Evolutionary conservation across 2,888 invertebrate species (phyloP).

Genomic region (Theodoxus fluviatilis): DNA sequence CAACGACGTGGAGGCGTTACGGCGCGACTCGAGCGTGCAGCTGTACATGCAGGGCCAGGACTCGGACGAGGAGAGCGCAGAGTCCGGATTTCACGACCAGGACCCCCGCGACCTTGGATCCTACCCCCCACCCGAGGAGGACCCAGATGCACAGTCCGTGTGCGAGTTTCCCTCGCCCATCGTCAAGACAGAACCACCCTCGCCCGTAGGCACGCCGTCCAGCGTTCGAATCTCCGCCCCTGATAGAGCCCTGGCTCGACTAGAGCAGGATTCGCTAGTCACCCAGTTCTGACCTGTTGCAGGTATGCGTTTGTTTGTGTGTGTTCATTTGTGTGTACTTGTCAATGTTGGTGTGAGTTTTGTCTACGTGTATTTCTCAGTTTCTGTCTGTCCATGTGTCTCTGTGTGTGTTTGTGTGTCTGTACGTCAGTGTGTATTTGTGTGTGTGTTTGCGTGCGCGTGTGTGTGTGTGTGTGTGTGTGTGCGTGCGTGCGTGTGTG

Average conservation of each 20-base stretch:
- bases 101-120: constrained; percentile 34
- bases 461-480: background rate
- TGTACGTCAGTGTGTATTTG: background rate
- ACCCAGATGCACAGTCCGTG: constrained; percentile 21
- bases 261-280: too few relatives aligned
- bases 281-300: too few relatives aligned
- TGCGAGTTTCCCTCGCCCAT: constrained; percentile 19
- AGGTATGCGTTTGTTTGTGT: too few relatives aligned
- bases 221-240: background rate
- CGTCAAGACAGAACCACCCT: background rate
- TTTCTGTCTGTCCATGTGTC: background rate
- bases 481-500: background rate
- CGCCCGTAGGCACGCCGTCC: constrained; percentile 8
- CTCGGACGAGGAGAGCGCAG: constrained; percentile 59
- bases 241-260: too few relatives aligned
- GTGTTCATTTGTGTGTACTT: too few relatives aligned
- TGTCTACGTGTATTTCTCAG: background rate
- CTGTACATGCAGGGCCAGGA: constrained; percentile 47
- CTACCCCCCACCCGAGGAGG: constrained; percentile 1
- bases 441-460: too few relatives aligned
- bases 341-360: too few relatives aligned
- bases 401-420: background rate
- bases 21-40: constrained; percentile 50
- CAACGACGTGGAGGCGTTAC: constrained; percentile 58
- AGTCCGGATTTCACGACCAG: constrained; percentile 60